These are phyloP conservation scores for Pelecanoides urinatrix DNA, from an alignment of 2,113 vertebrate species.

Conservation along the genomic window DNA sequence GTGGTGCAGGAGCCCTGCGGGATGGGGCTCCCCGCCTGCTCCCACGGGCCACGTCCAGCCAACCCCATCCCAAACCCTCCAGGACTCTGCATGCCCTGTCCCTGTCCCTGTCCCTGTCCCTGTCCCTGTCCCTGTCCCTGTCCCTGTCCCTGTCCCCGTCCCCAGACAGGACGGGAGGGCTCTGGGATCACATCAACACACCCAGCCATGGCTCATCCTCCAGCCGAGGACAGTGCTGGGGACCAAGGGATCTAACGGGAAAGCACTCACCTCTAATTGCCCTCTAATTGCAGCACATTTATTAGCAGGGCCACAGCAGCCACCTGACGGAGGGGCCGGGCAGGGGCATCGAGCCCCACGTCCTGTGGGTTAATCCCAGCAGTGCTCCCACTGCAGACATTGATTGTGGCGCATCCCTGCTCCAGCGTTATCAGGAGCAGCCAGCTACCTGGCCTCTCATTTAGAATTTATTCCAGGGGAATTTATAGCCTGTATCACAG, in stretches of 20 bases:
- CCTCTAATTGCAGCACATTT: rapidly evolving
- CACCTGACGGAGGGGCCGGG: rapidly evolving
- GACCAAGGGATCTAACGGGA: rapidly evolving
- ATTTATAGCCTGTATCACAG: background rate
- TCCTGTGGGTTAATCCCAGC: background rate
- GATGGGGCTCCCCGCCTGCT: rapidly evolving
- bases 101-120: background rate
- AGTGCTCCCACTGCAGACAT: rapidly evolving
- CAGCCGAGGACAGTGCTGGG: background rate
- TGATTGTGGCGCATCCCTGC: rapidly evolving
- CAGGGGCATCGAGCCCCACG: rapidly evolving
- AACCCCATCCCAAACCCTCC: background rate
- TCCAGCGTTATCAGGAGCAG: background rate
- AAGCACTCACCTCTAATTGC: background rate
- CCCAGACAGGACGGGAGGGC: background rate
- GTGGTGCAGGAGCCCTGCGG: background rate
- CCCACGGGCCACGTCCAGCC: background rate
- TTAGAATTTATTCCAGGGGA: background rate
- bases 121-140: background rate
- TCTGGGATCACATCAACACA: background rate
- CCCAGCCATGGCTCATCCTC: background rate
- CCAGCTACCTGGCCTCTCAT: background rate
- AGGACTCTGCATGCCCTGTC: background rate
- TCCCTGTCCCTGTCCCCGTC: background rate
- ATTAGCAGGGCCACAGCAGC: background rate